phyloP scores from a whole-genome alignment of 2,113 vertebrate species.

The Sminthopsis crassicaudata region DNA sequence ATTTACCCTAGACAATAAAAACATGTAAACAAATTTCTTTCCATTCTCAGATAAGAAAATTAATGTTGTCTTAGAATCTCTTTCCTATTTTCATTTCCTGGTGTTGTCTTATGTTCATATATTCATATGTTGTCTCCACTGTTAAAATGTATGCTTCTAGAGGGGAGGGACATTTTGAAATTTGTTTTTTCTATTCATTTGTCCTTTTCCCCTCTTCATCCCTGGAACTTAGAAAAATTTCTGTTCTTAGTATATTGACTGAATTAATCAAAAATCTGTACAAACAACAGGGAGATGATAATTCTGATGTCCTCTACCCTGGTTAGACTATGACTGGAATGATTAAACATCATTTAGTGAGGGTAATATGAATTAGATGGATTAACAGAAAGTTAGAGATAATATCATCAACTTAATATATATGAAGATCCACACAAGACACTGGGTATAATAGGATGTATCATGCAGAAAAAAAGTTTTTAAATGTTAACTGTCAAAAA shows the following conservation, averaged over 20 bases:
- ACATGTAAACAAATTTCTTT: not conserved
- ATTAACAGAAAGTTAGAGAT: not conserved
- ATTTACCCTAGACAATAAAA: not conserved
- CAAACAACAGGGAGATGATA: not conserved
- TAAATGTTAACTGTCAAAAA: not conserved
- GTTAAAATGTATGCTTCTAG: not conserved
- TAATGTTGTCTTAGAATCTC: not conserved
- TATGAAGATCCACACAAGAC: not conserved
- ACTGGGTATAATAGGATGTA: not conserved
- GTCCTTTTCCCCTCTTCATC: not conserved
- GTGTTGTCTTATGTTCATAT: not conserved
- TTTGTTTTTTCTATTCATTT: not conserved
- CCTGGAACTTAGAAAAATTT: not conserved
- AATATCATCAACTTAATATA: not conserved
- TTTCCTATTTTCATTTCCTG: not conserved
- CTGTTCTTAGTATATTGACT: not conserved
- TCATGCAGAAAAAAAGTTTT: not conserved
- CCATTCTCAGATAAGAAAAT: not conserved
- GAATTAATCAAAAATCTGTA: not conserved
- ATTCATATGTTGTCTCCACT: too few relatives aligned
- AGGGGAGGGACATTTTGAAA: not conserved
- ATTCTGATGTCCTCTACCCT: not conserved
- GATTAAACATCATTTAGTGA: not conserved
- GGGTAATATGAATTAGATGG: not conserved
- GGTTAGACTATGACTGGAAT: not conserved